Conservation (phyloP, 2,797 vertebrate species). For the Spatula versicolor region DNA sequence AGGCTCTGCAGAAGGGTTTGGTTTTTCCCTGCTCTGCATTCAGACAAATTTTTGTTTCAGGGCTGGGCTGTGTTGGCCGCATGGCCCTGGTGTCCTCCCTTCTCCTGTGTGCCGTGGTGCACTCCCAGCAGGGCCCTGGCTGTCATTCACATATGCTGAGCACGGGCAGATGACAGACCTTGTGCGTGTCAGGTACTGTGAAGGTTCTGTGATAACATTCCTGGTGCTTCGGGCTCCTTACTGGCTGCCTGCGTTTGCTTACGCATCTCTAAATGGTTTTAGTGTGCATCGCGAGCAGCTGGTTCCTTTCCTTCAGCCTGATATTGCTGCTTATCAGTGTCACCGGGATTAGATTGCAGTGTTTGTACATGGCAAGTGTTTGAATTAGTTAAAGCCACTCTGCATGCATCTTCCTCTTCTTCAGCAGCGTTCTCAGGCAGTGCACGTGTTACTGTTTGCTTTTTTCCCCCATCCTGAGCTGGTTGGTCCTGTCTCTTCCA, state of each 20-base stretch:
- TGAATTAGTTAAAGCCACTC: neutral
- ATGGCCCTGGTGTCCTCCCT: neutral
- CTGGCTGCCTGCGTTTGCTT: neutral
- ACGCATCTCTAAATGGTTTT: neutral
- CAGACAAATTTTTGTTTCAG: neutral
- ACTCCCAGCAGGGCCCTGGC: neutral
- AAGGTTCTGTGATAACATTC: neutral
- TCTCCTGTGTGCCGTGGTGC: neutral
- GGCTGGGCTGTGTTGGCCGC: neutral
- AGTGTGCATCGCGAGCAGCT: neutral
- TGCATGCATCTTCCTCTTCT: neutral
- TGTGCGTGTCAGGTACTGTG: neutral
- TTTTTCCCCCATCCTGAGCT: rapidly evolving
- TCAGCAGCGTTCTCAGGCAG: neutral
- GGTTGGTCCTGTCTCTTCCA: neutral
- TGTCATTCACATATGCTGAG: rapidly evolving
- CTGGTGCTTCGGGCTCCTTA: neutral
- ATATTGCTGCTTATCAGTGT: conserved; percentile 1
- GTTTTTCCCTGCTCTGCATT: neutral
- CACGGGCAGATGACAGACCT: neutral
- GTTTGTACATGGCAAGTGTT: neutral
- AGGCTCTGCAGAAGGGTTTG: neutral
- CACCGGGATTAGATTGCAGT: neutral
- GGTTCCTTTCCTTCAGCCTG: neutral
- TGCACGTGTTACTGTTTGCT: rapidly evolving